Evolutionary conservation across 1,140 invertebrate genomes (phyloP).

Genomic region (Drosophila lowei): DNA sequence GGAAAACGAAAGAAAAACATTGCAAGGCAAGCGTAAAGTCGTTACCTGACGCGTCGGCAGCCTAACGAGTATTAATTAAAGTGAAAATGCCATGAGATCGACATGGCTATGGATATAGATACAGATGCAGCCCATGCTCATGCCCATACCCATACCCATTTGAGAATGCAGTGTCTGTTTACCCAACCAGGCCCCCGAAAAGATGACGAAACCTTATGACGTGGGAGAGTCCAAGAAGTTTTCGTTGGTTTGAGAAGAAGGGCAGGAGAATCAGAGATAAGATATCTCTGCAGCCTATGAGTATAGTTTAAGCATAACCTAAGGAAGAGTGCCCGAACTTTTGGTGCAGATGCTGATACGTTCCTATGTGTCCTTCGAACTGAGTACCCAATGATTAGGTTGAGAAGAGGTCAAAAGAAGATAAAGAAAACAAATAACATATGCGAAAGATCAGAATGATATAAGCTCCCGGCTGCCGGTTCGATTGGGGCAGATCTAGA

Average conservation of each 20-base stretch:
- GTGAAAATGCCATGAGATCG: constrained; percentile 48
- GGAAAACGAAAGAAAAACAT: constrained; percentile 17
- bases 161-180: constrained; percentile 34
- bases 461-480: no score
- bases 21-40: constrained; percentile 50
- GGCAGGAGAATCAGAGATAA: background rate
- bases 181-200: constrained; percentile 8
- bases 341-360: no score
- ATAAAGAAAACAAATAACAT: no score
- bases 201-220: constrained; percentile 14
- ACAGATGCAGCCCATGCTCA: background rate
- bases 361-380: no score
- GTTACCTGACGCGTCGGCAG: constrained; percentile 47
- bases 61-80: constrained; percentile 54
- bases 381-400: no score
- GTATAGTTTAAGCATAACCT: no score
- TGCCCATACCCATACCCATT: constrained; percentile 14
- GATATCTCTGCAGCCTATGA: no score
- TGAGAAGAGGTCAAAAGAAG: no score
- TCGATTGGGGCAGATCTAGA: no score
- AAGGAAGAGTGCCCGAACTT: no score
- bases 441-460: no score
- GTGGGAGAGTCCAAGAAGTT: background rate
- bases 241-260: background rate
- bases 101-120: constrained; percentile 35